Conservation (phyloP, 2,888 invertebrate genomes). For the Luperina testacea region DNA sequence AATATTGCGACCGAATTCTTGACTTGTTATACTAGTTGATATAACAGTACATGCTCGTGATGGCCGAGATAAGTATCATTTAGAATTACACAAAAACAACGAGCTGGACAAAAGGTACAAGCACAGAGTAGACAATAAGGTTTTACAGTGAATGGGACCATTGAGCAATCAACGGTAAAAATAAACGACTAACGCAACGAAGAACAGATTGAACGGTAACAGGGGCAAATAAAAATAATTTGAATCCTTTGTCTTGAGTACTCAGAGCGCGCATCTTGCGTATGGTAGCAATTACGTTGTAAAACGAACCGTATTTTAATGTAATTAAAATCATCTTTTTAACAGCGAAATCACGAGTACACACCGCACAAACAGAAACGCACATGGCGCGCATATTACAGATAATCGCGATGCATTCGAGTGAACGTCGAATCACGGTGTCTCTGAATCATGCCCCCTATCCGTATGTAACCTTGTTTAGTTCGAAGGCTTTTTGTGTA, state of each 20-base stretch:
- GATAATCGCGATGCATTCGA: constrained; percentile 73
- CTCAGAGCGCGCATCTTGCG: constrained; percentile 48
- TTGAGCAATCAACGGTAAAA: constrained; percentile 80
- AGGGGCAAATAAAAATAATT: constrained; percentile 66
- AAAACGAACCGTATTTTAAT: constrained; percentile 62
- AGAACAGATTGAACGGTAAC: constrained; percentile 71
- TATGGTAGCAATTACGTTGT: constrained; percentile 61
- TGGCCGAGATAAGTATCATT: constrained; percentile 79
- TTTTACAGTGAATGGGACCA: constrained; percentile 74
- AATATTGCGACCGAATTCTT: constrained; percentile 77
- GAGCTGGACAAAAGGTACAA: constrained; percentile 73
- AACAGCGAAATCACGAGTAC: constrained; percentile 49
- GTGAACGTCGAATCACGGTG: constrained; percentile 75
- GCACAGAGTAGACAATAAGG: constrained; percentile 75
- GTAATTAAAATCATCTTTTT: constrained; percentile 69
- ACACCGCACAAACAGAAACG: constrained; percentile 60
- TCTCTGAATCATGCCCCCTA: constrained; percentile 71
- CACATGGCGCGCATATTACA: constrained; percentile 70
- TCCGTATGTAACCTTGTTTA: constrained; percentile 77
- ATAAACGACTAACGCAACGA: constrained; percentile 72
- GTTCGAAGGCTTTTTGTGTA: constrained; percentile 75
- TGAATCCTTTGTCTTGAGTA: constrained; percentile 63
- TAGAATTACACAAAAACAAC: constrained; percentile 79
- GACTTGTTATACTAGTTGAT: constrained; percentile 74
- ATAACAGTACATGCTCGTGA: constrained; percentile 83